Percentiles rank a stretch among this genome's conserved stretches.
These are phyloP conservation scores for Rhyacophila brunnea DNA, from an alignment of 1,140 invertebrate genomes.

Conservation along the genomic window DNA sequence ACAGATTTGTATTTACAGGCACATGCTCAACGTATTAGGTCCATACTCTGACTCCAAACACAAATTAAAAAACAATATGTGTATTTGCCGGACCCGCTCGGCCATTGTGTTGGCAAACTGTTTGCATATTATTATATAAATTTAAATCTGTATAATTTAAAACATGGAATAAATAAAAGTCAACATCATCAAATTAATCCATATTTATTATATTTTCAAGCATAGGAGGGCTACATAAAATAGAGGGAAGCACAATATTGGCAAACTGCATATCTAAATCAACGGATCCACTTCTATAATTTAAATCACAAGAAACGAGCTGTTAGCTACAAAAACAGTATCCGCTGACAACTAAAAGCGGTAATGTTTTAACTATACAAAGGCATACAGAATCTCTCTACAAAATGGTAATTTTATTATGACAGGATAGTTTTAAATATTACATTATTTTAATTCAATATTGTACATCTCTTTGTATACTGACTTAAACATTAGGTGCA, in stretches of 20 bases:
- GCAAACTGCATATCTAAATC: slow-evolving; percentile 34
- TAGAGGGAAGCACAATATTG: slow-evolving; percentile 37
- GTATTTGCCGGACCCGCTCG: too few species aligned
- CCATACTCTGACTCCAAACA: too few species aligned
- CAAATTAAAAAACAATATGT: too few species aligned
- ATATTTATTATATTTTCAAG: slow-evolving; percentile 30
- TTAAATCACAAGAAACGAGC: slow-evolving; percentile 29
- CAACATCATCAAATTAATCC: slow-evolving; percentile 23
- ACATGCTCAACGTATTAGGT: too few species aligned
- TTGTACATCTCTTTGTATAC: slow-evolving; percentile 37
- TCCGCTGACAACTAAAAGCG: slow-evolving; percentile 34
- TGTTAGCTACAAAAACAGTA: slow-evolving; percentile 28
- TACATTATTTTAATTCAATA: slow-evolving; percentile 32
- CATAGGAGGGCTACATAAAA: slow-evolving; percentile 34
- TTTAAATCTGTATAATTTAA: too few species aligned
- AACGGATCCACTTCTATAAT: slow-evolving; percentile 28
- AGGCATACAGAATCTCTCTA: slow-evolving; percentile 35
- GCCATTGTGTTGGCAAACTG: too few species aligned
- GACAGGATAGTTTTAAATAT: slow-evolving; percentile 29
- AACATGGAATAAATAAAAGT: slow-evolving; percentile 12
- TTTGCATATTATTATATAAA: too few species aligned
- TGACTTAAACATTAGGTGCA: slow-evolving; percentile 35
- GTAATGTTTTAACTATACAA: slow-evolving; percentile 31
- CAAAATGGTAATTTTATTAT: slow-evolving; percentile 31
- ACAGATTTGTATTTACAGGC: too few species aligned